Base-by-base conservation (phyloP, 2,888 invertebrate species). In the Gortyna flavago region DNA sequence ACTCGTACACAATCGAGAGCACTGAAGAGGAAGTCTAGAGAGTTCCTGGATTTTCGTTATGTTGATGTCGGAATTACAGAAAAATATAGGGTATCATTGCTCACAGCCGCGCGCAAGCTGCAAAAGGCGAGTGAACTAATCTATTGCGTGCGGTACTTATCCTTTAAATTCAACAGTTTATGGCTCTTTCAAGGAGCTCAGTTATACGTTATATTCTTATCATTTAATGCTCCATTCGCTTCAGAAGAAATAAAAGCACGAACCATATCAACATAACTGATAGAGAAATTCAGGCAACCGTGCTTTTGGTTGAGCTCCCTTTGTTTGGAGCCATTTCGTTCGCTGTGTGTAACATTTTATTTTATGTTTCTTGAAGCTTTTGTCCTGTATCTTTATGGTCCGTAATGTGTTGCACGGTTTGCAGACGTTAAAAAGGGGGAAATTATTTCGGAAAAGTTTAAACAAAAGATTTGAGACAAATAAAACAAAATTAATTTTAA, bases 1-100 rank as follows among this genome's bases (percentile, higher is more conserved):
- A 93, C 91, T 92, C 88, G 87, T 88, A 89, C 88, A 93, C 92
- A 92, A 92, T 92, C 86, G 90, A 89, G 91, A 91, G 90, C 92
- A 90, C 90, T 86, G 88, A 89, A 85, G 89, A 92, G 93, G 93
- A 94, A 94, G 91, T 93, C 74, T 83, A 83, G 78, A 73, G 79
- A 91, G 91, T 92, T 91, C 90, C 91, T 88, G 88, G 87, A 81
- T 82, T 83, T 86, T 86, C 88, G 71, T 87, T 84, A 76, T 70
- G 73, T 79, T 77, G 79, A 80, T 88, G 74, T 83, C 81, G 76
- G 79, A 74, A 73, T 81, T 72, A 72, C 67, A 80, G 77, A 87
- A 85, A 82, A 82, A 81, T 84, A 85, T 82, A 80, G 69, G 76
- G 77, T 75, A 67, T 62, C 29, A 38, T 75, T 76, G 70, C 59